phyloP scores from a whole-genome alignment of 2,888 invertebrate species.

The Drosophila incognita region DNA sequence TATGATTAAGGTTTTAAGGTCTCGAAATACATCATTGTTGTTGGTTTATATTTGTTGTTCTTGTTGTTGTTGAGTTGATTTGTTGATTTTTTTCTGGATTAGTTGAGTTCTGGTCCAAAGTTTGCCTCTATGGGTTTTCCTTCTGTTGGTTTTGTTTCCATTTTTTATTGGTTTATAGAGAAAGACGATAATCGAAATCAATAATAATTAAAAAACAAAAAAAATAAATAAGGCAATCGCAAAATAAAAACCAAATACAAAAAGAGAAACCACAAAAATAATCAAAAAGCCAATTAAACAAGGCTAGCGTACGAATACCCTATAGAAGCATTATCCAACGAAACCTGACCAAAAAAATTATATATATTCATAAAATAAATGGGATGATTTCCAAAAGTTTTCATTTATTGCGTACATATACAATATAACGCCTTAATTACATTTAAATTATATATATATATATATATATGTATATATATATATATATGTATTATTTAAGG shows the following conservation, averaged over 20 bases:
- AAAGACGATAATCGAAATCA: conserved; percentile 60
- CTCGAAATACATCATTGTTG: too few relatives aligned
- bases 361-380: neutral
- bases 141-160: too few relatives aligned
- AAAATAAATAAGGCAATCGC: conserved; percentile 29
- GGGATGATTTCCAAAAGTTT: neutral
- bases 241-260: conserved; percentile 62
- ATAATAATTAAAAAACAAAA: conserved; percentile 62
- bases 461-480: neutral
- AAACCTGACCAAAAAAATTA: neutral
- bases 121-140: too few relatives aligned
- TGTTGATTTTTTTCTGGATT: too few relatives aligned
- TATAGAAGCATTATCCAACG: conserved; percentile 25
- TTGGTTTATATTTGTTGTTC: too few relatives aligned
- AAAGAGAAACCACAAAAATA: conserved; percentile 65
- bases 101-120: too few relatives aligned
- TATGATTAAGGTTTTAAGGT: too few relatives aligned
- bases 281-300: neutral
- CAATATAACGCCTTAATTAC: neutral
- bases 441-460: neutral
- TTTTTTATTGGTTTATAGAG: too few relatives aligned
- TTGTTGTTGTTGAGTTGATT: too few relatives aligned
- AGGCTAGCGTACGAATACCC: conserved; percentile 48
- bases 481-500: too few relatives aligned
- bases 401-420: too few relatives aligned